phyloP scores from a whole-genome alignment of 1,140 invertebrate genomes.

The Leptinotarsa lineolata region DNA sequence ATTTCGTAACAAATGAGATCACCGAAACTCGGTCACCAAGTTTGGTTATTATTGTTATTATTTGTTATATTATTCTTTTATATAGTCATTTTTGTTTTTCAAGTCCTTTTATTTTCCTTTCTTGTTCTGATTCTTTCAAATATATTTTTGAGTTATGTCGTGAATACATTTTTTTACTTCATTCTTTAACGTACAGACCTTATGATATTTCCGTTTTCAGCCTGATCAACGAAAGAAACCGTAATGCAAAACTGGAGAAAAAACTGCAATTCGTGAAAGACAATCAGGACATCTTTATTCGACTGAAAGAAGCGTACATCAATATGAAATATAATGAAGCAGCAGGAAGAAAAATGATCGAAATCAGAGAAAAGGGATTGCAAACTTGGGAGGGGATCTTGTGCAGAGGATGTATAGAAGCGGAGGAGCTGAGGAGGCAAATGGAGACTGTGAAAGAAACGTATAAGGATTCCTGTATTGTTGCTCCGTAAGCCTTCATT shows the following conservation, averaged over 20 bases:
- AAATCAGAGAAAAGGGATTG: slow-evolving; percentile 41
- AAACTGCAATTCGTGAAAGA: slow-evolving; percentile 47
- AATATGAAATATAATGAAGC: slow-evolving; percentile 49
- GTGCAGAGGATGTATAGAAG: slow-evolving; percentile 42
- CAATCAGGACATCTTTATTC: slow-evolving; percentile 44
- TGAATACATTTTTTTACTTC: too few relatives aligned
- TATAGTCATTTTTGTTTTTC: too few relatives aligned
- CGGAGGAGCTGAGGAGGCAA: slow-evolving; percentile 38
- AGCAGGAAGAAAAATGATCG: slow-evolving; percentile 42
- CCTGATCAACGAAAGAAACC: slow-evolving; percentile 36
- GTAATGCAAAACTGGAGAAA: slow-evolving; percentile 35
- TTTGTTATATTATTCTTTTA: too few relatives aligned
- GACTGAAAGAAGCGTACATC: slow-evolving; percentile 45
- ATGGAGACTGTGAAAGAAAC: slow-evolving; percentile 31
- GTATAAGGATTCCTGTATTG: slow-evolving; percentile 36
- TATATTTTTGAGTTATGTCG: too few relatives aligned
- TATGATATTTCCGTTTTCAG: slow-evolving; percentile 12
- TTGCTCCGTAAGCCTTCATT: slow-evolving; percentile 33
- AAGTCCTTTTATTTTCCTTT: too few relatives aligned
- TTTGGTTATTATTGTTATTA: too few relatives aligned
- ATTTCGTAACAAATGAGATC: too few relatives aligned
- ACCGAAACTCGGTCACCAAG: too few relatives aligned
- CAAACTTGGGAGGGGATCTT: slow-evolving; percentile 46
- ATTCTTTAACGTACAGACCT: too few relatives aligned
- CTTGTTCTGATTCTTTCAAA: too few relatives aligned